Percentiles rank a stretch among this genome's conserved stretches.
Conservation (phyloP, 2,113 vertebrate species). For the Archilochus colubris region DNA sequence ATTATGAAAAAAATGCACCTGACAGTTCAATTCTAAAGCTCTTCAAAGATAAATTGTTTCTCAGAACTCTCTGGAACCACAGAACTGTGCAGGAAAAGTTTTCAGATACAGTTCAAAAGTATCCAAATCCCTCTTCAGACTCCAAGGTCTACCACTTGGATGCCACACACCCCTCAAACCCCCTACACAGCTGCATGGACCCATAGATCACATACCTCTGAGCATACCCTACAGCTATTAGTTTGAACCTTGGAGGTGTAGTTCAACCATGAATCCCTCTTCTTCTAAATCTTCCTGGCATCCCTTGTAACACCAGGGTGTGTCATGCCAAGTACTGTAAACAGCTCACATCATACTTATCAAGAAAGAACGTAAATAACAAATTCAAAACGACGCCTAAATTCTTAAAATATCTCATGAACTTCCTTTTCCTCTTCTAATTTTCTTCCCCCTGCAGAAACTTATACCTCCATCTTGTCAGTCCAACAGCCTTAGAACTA, state of each 20-base stretch:
- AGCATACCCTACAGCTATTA: neutral
- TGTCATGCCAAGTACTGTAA: neutral
- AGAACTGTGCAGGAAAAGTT: neutral
- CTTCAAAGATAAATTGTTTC: constrained; percentile 28
- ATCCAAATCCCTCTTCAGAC: neutral
- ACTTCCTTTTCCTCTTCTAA: neutral
- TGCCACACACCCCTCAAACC: constrained; percentile 8
- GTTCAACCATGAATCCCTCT: neutral
- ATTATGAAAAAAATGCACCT: neutral
- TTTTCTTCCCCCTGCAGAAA: neutral
- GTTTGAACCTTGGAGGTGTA: constrained; percentile 3
- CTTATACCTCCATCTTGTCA: neutral
- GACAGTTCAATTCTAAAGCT: neutral
- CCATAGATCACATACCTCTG: neutral
- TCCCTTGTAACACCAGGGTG: neutral
- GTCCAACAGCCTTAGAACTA: neutral
- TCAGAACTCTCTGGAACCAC: constrained; percentile 38
- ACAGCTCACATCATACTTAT: neutral
- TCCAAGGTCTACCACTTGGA: neutral
- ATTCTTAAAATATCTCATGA: neutral
- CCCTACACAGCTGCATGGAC: neutral
- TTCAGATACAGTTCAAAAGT: constrained; percentile 14
- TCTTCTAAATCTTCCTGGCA: constrained; percentile 4
- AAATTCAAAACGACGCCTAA: neutral
- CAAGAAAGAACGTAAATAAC: neutral